Conservation (phyloP, 1,140 invertebrate species). For the Drosophila sucinea region DNA sequence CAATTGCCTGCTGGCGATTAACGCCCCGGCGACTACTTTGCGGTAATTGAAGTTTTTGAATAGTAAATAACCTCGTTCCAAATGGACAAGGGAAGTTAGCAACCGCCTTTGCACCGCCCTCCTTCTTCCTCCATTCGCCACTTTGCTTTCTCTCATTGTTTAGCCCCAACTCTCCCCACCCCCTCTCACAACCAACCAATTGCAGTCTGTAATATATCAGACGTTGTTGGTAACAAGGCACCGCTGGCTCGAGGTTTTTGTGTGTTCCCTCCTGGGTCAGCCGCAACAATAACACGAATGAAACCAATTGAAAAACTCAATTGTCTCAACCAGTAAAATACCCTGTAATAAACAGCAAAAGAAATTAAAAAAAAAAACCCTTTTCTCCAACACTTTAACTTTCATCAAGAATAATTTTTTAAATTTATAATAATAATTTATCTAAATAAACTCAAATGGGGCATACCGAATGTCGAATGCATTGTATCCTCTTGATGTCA, state of each 20-base stretch:
- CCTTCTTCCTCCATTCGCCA: background rate
- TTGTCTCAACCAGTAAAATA: slow-evolving; percentile 11
- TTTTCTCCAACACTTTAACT: too few relatives aligned
- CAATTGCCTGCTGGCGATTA: slow-evolving; percentile 37
- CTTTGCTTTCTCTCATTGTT: slow-evolving; percentile 7
- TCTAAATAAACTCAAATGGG: background rate
- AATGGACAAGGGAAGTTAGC: slow-evolving; percentile 15
- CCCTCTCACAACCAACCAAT: slow-evolving; percentile 14
- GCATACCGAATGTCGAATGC: background rate
- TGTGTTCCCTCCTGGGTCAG: slow-evolving; percentile 1
- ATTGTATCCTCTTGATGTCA: background rate
- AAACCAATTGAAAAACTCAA: slow-evolving; percentile 36
- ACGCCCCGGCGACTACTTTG: slow-evolving; percentile 59
- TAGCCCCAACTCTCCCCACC: background rate
- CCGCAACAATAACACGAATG: slow-evolving; percentile 32
- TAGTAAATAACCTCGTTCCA: slow-evolving; percentile 62
- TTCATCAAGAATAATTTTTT: too few relatives aligned
- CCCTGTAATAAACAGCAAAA: slow-evolving; percentile 2
- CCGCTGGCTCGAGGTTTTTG: slow-evolving; percentile 5
- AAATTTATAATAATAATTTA: background rate
- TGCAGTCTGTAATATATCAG: slow-evolving; percentile 57
- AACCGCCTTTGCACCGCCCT: background rate
- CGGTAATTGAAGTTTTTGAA: slow-evolving; percentile 78
- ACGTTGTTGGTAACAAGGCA: slow-evolving; percentile 21
- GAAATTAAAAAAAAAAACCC: too few relatives aligned